Percentiles rank a stretch among this genome's conserved stretches.
These are phyloP conservation scores for Campoletis raptor DNA, from an alignment of 2,888 invertebrate genomes.

Conservation along the genomic window DNA sequence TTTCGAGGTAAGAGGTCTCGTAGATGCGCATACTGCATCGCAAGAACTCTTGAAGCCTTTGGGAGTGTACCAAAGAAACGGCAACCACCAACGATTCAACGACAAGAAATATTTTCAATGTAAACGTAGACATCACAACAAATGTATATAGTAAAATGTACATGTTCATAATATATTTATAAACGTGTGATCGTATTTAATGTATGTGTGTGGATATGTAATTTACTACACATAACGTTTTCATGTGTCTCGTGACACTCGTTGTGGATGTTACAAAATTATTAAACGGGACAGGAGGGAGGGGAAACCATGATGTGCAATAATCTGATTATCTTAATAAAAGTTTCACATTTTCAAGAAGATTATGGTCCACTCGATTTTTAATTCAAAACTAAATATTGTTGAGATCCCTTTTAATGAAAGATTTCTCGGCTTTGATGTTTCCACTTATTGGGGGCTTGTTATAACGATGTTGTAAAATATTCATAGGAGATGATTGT, in stretches of 20 bases:
- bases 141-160: not conserved
- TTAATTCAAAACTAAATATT: not conserved
- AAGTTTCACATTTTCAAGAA: not conserved
- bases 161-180: not conserved
- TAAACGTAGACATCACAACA: slow-evolving; percentile 14
- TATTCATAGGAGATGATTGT: not conserved
- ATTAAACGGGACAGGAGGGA: not conserved
- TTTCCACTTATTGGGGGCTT: not conserved
- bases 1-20: slow-evolving; percentile 29
- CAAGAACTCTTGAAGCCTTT: slow-evolving; percentile 50
- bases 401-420: not conserved
- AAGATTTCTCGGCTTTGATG: not conserved
- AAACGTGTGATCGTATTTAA: not conserved
- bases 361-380: not conserved
- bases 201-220: not conserved
- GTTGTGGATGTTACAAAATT: not conserved
- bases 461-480: not conserved
- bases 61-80: slow-evolving; percentile 39
- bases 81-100: slow-evolving; percentile 23
- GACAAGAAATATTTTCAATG: slow-evolving; percentile 52
- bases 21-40: slow-evolving; percentile 22
- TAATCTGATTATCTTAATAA: not conserved
- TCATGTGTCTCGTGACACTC: not conserved
- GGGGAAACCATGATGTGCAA: not conserved
- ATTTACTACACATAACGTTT: not conserved